Conservation (phyloP, 2,797 vertebrate species). For the Lophius americanus region DNA sequence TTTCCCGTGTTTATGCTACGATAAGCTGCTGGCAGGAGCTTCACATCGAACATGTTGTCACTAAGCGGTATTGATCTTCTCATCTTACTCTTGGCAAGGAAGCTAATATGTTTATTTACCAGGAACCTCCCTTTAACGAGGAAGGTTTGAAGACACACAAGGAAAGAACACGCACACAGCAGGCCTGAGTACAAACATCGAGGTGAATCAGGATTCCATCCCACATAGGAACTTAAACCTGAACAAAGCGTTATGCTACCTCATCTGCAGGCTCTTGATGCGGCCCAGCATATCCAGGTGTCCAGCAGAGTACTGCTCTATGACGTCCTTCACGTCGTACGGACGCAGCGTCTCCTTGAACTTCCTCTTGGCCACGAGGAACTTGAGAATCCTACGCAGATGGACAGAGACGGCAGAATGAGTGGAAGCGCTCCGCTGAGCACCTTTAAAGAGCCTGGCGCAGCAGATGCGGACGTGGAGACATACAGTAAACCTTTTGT, state of each 20-base stretch:
- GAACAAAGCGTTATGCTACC: slow-evolving; percentile 72
- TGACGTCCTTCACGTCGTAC: slow-evolving; percentile 97
- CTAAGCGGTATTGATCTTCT: not conserved
- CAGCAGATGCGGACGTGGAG: slow-evolving; percentile 4
- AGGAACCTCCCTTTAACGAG: not conserved
- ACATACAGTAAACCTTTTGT: slow-evolving; percentile 59
- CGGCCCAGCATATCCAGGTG: slow-evolving; percentile 98
- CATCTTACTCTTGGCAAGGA: not conserved
- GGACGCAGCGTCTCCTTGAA: slow-evolving; percentile 98
- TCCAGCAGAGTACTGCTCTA: slow-evolving; percentile 97
- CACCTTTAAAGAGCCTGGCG: slow-evolving; percentile 31
- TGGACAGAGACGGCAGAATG: slow-evolving; percentile 26
- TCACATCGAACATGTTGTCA: too few relatives aligned
- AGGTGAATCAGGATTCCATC: not conserved
- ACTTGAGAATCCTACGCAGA: slow-evolving; percentile 92
- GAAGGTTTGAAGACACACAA: not conserved
- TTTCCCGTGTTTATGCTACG: too few relatives aligned
- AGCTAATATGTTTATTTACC: not conserved
- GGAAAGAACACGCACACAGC: not conserved
- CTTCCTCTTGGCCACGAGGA: slow-evolving; percentile 97
- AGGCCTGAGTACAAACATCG: not conserved
- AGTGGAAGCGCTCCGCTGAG: slow-evolving; percentile 19
- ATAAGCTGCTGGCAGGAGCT: too few relatives aligned
- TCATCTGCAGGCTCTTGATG: slow-evolving; percentile 95
- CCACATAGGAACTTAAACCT: not conserved